Evolutionary conservation across 2,113 vertebrate species (phyloP), one percentile per base, ranked within the genome.

Genomic region (Hyla sarda): DNA sequence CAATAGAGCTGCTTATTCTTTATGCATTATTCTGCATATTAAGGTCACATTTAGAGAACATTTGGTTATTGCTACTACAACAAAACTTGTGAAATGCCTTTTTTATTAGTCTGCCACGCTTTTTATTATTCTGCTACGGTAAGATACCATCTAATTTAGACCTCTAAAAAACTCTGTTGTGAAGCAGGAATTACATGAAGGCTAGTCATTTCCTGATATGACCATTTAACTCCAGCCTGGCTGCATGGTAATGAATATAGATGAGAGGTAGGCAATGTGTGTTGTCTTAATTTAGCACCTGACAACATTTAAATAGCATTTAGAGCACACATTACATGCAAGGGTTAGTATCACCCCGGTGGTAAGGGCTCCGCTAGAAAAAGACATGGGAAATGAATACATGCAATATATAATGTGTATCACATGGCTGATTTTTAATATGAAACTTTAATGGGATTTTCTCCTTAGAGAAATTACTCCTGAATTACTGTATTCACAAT

Each of bases 281-380:
- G 84, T 86, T 86, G 84, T 86, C 84, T 86, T 86, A 86, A 86
- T 86, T 86, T 86, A 86, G 84, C 34, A 78, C 75, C 75, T 86
- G 84, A 86, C 84, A 86, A 86, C 84, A 86, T 79, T 86, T 86
- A 86, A 86, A 86, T 86, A 80, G 84, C 76, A 86, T 86, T 86
- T 86, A 86, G 60, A 72, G 84, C 79, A 80, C 45, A 28, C 80
- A 80, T 86, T 80, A 72, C 84, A 86, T 86, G 84, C 83, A 86
- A 86, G 75, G 78, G 84, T 71, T 86, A 72, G 84, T 54, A 86
- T 80, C 62, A 71, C 47, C 45, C 62, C 54, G 73, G n/a, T 84
- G 73, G 30, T 74, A 77, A 76, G 34, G 41, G 58, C 25, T 37
- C 67, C 9, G 67, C 82, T 11, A 50, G 30, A 21, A 69, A 75